phyloP scores from a whole-genome alignment of 2,888 invertebrate species.

The Mythimna vitellina region DNA sequence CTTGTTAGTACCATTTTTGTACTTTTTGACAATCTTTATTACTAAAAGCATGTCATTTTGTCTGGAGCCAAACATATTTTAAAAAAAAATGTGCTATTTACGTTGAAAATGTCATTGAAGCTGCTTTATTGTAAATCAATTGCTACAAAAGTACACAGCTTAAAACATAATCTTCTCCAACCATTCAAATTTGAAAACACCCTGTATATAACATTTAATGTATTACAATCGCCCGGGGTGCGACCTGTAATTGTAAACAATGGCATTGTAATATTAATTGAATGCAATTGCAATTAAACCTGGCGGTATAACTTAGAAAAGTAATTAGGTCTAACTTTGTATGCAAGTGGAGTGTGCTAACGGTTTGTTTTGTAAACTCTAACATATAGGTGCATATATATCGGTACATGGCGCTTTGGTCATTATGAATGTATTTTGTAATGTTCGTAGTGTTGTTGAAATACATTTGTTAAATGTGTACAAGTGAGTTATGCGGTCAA shows the following conservation, averaged over 20 bases:
- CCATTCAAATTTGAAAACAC: conserved; percentile 8
- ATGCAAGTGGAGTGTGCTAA: conserved; percentile 61
- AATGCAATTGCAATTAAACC: conserved; percentile 80
- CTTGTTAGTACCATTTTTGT: too few relatives aligned
- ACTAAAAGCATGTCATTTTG: too few relatives aligned
- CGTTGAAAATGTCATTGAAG: too few relatives aligned
- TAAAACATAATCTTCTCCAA: not conserved
- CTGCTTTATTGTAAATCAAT: not conserved
- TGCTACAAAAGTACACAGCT: not conserved
- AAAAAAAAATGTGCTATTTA: too few relatives aligned
- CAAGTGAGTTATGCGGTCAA: not conserved
- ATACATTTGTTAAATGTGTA: conserved; percentile 1
- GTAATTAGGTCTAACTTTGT: conserved; percentile 63
- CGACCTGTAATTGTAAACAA: conserved; percentile 79
- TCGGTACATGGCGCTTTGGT: conserved; percentile 12
- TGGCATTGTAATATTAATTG: conserved; percentile 80
- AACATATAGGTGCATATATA: conserved; percentile 4
- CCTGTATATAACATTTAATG: conserved; percentile 36
- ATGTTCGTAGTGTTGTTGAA: not conserved
- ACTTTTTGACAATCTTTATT: too few relatives aligned
- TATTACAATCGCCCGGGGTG: conserved; percentile 66
- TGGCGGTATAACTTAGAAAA: conserved; percentile 64
- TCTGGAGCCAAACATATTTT: too few relatives aligned
- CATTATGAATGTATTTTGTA: conserved; percentile 3
- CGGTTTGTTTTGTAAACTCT: conserved; percentile 51